These are phyloP conservation scores for Cinclus cinclus DNA, from an alignment of 2,113 vertebrate genomes.

Conservation along the genomic window DNA sequence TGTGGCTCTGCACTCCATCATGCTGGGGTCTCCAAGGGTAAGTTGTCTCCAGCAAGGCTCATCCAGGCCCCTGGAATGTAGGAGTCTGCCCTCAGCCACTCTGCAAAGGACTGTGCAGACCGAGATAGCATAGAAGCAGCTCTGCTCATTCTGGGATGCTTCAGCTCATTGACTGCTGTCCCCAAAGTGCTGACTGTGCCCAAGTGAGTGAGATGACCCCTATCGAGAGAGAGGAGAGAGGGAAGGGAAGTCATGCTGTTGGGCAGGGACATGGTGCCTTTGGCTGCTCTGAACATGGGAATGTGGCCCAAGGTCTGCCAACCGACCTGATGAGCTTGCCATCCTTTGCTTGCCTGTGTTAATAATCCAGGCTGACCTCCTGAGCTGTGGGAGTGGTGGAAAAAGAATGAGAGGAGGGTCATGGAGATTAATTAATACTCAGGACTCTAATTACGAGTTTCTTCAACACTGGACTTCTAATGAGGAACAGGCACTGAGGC, in stretches of 20 bases:
- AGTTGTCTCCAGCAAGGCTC: neutral
- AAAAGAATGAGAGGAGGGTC: constrained; percentile 45
- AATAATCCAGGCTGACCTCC: constrained; percentile 25
- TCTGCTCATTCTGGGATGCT: neutral
- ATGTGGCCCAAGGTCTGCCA: neutral
- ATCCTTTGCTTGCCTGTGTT: neutral
- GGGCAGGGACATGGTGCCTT: neutral
- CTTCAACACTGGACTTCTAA: constrained; percentile 20
- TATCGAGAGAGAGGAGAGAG: neutral
- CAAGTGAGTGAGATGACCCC: neutral
- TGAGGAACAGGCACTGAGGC: neutral
- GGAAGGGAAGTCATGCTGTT: neutral
- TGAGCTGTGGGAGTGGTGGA: neutral
- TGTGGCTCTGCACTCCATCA: neutral
- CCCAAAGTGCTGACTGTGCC: neutral
- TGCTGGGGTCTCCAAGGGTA: neutral
- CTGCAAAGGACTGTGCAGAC: neutral
- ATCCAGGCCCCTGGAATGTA: neutral
- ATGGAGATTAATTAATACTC: constrained; percentile 59
- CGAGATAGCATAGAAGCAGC: neutral
- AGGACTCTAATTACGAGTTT: constrained; percentile 43
- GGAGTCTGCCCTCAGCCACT: neutral
- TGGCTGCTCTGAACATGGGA: neutral
- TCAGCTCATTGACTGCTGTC: neutral
- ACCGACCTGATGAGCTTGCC: fast-evolving